A percentile compares a stretch with the other conserved stretches of the same genome.
Evolutionary conservation across 2,113 vertebrate species (phyloP).

Genomic region (Mustela lutreola): DNA sequence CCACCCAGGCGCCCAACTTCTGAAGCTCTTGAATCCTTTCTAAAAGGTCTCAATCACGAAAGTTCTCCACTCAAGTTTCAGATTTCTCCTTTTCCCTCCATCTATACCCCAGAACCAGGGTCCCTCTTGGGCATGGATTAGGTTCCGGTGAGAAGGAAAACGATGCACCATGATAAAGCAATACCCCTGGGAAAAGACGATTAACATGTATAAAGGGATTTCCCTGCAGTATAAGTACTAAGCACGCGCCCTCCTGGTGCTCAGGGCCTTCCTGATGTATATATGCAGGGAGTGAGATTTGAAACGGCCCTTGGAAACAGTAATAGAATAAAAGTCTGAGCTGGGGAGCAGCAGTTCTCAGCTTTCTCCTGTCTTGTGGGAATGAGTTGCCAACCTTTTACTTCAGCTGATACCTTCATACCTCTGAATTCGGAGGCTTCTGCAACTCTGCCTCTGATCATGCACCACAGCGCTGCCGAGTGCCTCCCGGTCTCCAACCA

Average conservation of each 20-base stretch:
- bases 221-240: constrained; percentile 95
- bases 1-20: no score
- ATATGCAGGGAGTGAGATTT: constrained; percentile 84
- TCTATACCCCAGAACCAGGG: neutral
- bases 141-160: constrained; percentile 85
- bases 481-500: constrained; percentile 94
- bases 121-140: constrained; percentile 74
- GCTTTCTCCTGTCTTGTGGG: constrained; percentile 78
- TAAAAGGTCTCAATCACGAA: constrained; percentile 84
- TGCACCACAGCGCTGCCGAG: constrained; percentile 95
- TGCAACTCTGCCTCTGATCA: constrained; percentile 94
- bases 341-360: constrained; percentile 59
- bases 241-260: constrained; percentile 90
- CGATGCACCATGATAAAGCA: constrained; percentile 86
- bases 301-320: constrained; percentile 66
- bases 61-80: constrained; percentile 84
- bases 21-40: constrained; percentile 72
- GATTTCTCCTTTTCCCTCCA: constrained; percentile 85
- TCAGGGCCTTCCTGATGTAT: constrained; percentile 87
- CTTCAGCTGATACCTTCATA: constrained; percentile 92
- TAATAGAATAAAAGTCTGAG: constrained; percentile 70
- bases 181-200: constrained; percentile 89
- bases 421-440: constrained; percentile 92
- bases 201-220: constrained; percentile 94
- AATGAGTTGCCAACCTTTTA: constrained; percentile 96